A percentile compares a stretch with the other conserved stretches of the same genome.
Conservation (phyloP, 2,113 vertebrate genomes). For the Trogon melanurus region DNA sequence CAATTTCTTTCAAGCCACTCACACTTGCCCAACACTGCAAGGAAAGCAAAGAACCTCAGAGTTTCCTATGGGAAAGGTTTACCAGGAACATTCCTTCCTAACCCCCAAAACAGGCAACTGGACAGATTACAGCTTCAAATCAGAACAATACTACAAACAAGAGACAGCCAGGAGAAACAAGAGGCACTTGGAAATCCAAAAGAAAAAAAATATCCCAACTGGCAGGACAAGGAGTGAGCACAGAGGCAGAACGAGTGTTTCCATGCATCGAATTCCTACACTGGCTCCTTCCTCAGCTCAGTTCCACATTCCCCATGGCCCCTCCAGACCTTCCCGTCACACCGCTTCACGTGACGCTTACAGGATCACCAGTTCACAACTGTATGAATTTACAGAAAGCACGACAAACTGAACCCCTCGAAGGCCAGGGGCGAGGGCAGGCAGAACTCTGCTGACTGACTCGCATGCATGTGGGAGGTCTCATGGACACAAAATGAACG, state of each 20-base stretch:
- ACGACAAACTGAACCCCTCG: background rate
- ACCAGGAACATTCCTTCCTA: background rate
- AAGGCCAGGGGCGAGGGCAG: background rate
- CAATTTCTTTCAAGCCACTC: background rate
- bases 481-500: background rate
- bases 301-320: fast-evolving
- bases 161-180: background rate
- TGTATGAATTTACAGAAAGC: background rate
- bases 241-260: background rate
- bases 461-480: background rate
- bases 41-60: background rate
- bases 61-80: background rate
- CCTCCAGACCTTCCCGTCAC: background rate
- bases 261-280: background rate
- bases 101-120: background rate
- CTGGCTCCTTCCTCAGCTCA: background rate
- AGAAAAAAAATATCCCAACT: background rate
- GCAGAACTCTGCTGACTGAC: background rate
- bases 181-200: background rate
- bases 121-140: background rate
- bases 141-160: background rate
- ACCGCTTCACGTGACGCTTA: fast-evolving
- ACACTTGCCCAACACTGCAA: background rate
- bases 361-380: background rate
- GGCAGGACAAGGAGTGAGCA: background rate